Evolutionary conservation across 2,888 invertebrate species (phyloP).

Genomic region (Rhimphoctona megacephalus): DNA sequence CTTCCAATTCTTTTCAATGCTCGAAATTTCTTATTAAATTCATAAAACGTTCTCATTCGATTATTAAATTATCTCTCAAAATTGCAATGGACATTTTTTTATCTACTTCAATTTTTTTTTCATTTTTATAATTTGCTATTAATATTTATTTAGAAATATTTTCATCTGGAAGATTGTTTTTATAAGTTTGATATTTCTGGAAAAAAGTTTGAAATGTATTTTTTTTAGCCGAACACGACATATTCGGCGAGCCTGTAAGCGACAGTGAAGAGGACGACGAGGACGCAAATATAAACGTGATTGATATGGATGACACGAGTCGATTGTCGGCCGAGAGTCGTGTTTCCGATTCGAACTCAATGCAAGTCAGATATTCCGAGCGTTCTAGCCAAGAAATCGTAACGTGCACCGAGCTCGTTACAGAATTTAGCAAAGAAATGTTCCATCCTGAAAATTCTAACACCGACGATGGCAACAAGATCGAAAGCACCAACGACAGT

Average conservation of each 20-base stretch:
- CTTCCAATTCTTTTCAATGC: background rate
- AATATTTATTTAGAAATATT: no score
- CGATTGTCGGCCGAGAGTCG: conserved; percentile 91
- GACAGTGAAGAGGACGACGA: conserved; percentile 95
- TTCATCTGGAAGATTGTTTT: no score
- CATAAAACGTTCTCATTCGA: no score
- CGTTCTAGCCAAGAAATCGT: conserved; percentile 73
- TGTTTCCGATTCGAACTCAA: conserved; percentile 89
- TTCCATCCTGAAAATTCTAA: conserved; percentile 82
- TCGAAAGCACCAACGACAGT: conserved; percentile 70
- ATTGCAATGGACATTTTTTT: no score
- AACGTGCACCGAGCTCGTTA: conserved; percentile 84
- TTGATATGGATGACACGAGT: conserved; percentile 93
- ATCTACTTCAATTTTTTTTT: no score
- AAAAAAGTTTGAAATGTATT: conserved; percentile 1
- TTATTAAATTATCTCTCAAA: no score
- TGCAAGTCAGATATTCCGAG: conserved; percentile 84
- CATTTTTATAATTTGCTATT: no score
- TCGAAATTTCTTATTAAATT: background rate
- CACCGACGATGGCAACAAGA: conserved; percentile 76
- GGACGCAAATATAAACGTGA: conserved; percentile 89
- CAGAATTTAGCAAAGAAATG: conserved; percentile 89
- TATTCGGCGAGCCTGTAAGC: conserved; percentile 97
- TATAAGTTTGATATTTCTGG: no score
- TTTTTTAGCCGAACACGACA: conserved; percentile 89